A percentile compares a stretch with the other conserved stretches of the same genome.
phyloP scores from a whole-genome alignment of 1,140 invertebrate species.

The Dryas iulia region DNA sequence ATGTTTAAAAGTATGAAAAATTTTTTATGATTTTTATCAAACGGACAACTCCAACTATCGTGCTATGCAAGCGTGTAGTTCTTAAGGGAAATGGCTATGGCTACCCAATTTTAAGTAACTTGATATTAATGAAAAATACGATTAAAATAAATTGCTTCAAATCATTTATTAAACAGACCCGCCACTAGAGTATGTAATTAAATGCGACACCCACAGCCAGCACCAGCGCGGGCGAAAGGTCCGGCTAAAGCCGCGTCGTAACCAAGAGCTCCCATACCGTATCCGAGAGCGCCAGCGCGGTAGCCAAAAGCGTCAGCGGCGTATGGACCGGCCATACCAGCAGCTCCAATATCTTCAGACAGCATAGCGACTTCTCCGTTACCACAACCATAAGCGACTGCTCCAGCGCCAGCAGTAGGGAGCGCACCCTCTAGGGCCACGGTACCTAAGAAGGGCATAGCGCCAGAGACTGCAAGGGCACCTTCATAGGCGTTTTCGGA shows the following conservation, averaged over 20 bases:
- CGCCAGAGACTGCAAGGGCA: background rate
- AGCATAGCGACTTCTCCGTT: background rate
- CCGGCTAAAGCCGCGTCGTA: background rate
- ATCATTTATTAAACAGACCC: background rate
- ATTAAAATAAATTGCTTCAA: background rate
- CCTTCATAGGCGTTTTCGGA: constrained; percentile 8
- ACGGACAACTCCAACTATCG: no score
- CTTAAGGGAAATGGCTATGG: no score
- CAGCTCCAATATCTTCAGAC: background rate
- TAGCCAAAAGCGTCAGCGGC: constrained; percentile 4
- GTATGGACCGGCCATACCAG: background rate
- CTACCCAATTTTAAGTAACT: no score
- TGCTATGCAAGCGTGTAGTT: no score
- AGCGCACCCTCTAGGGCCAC: no score
- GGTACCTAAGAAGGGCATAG: background rate
- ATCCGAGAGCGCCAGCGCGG: background rate
- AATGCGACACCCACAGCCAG: constrained; percentile 1
- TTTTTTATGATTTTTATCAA: no score
- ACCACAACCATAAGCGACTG: background rate
- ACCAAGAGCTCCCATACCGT: background rate
- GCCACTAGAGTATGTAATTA: background rate
- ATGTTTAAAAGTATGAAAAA: no score
- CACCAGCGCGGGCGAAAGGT: background rate
- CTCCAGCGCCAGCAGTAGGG: background rate
- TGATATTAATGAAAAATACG: no score